phyloP scores from a whole-genome alignment of 2,888 invertebrate genomes.

The Drosophila anomelani region DNA sequence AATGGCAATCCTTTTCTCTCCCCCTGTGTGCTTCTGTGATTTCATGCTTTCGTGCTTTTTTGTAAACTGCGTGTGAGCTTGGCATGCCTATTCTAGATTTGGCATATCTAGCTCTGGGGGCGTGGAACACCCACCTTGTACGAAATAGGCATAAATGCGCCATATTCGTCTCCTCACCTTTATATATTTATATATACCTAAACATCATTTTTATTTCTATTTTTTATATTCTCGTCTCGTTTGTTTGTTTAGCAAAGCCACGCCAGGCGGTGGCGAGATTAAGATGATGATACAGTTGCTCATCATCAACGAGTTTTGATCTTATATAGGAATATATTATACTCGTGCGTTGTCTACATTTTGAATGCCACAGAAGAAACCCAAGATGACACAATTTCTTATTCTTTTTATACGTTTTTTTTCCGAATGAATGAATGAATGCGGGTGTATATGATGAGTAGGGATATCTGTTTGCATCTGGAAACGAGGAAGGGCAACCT shows the following conservation, averaged over 20 bases:
- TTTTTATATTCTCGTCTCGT: slow-evolving; percentile 1
- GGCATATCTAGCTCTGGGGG: slow-evolving; percentile 28
- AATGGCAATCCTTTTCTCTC: background rate
- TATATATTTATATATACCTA: slow-evolving; percentile 1
- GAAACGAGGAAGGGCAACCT: slow-evolving; percentile 16
- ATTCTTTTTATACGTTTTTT: background rate
- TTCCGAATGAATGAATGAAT: slow-evolving; percentile 26
- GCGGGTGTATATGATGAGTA: slow-evolving; percentile 15
- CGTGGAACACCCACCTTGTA: slow-evolving; percentile 34
- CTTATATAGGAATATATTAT: slow-evolving; percentile 39
- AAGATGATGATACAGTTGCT: slow-evolving; percentile 51
- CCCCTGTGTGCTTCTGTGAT: background rate
- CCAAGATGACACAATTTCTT: slow-evolving; percentile 66
- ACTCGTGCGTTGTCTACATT: slow-evolving; percentile 21
- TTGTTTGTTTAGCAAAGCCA: slow-evolving; percentile 16
- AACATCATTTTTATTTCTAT: slow-evolving; percentile 2
- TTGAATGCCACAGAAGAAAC: slow-evolving; percentile 15
- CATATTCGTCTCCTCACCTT: slow-evolving; percentile 26
- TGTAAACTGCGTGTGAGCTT: slow-evolving; percentile 1
- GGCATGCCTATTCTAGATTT: slow-evolving; percentile 33
- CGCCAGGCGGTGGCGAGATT: slow-evolving; percentile 13
- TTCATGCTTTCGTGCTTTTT: background rate
- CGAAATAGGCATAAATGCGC: slow-evolving; percentile 27
- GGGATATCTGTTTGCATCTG: slow-evolving; percentile 56
- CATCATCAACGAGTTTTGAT: slow-evolving; percentile 58